Conservation (phyloP, 2,888 invertebrate genomes). For the Metopia argyrocephala region DNA sequence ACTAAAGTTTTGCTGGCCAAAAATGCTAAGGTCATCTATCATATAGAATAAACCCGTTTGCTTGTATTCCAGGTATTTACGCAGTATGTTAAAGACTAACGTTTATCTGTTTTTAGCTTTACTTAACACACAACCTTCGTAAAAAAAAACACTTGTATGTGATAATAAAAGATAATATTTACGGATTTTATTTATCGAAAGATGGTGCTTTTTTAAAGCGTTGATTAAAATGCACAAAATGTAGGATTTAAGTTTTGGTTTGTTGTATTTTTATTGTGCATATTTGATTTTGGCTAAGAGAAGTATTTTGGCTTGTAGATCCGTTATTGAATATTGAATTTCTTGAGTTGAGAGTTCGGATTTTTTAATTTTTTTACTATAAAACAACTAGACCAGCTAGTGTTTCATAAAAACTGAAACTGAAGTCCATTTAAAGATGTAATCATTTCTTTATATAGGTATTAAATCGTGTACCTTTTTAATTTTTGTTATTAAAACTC, state of each 20-base stretch:
- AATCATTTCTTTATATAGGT: too few species aligned
- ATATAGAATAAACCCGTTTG: too few species aligned
- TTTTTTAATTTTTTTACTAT: slow-evolving; percentile 12
- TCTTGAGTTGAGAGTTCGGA: background rate
- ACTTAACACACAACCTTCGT: slow-evolving; percentile 43
- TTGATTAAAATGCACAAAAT: slow-evolving; percentile 47
- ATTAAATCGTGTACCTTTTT: too few species aligned
- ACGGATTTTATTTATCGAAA: background rate
- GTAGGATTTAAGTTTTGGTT: background rate
- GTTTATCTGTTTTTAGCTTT: background rate
- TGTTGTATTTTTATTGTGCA: background rate
- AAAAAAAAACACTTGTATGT: slow-evolving; percentile 17
- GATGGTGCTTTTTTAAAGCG: slow-evolving; percentile 35
- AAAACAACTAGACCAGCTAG: slow-evolving; percentile 55
- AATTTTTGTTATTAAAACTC: too few species aligned
- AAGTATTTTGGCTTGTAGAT: slow-evolving; percentile 59
- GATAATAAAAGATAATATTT: slow-evolving; percentile 10
- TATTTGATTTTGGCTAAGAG: slow-evolving; percentile 34
- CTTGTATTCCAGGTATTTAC: background rate
- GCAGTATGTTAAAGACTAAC: background rate
- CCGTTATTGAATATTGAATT: slow-evolving; percentile 1
- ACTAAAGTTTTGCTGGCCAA: too few species aligned
- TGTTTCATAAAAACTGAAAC: background rate
- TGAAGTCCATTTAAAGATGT: too few species aligned
- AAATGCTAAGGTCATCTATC: too few species aligned